Evolutionary conservation across 2,113 vertebrate genomes (phyloP).

Genomic region (Pteropus alecto): DNA sequence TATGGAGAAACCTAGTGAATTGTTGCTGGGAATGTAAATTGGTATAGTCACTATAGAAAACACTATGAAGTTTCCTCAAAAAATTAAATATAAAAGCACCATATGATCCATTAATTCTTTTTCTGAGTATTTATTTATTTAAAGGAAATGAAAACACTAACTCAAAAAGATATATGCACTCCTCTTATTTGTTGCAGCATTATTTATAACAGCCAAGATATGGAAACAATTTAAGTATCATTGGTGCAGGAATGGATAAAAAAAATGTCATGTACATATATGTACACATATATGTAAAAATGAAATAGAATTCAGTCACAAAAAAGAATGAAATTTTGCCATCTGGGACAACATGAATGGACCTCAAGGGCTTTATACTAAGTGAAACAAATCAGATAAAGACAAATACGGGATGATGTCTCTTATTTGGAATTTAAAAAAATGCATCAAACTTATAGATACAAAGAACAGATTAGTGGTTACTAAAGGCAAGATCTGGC

Average conservation of each 20-base stretch:
- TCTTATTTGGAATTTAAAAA: no score
- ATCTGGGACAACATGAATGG: no score
- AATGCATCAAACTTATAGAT: no score
- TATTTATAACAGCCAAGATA: neutral
- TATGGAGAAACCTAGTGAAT: neutral
- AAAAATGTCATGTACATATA: neutral
- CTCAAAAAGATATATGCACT: neutral
- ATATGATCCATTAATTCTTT: neutral
- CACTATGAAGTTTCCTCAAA: neutral
- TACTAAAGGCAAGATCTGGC: no score
- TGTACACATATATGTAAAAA: no score
- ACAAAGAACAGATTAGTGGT: no score
- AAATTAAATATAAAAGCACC: neutral
- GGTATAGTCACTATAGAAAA: no score
- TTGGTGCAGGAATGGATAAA: neutral
- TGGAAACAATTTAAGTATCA: neutral
- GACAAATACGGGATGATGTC: no score
- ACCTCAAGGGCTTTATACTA: no score
- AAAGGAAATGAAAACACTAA: neutral
- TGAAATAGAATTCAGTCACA: no score
- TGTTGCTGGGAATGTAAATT: neutral
- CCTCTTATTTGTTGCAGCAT: neutral
- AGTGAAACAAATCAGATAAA: no score
- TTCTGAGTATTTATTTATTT: neutral
- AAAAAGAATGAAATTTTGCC: no score